Percentiles rank a stretch among this genome's conserved stretches.
phyloP scores from a whole-genome alignment of 1,140 invertebrate genomes.

The Glossosoma conforme region DNA sequence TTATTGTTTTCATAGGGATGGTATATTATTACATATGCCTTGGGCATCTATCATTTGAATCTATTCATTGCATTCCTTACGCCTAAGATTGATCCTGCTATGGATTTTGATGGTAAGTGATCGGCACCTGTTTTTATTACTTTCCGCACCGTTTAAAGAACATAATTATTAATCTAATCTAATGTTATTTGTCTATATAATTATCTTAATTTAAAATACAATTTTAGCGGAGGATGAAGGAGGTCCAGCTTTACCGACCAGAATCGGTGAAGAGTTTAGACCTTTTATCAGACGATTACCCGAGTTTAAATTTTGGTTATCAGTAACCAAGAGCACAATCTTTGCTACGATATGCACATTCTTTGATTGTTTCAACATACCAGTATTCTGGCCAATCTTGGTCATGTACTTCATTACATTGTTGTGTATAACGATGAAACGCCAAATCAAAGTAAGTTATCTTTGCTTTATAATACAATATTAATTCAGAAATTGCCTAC shows the following conservation, averaged over 20 bases:
- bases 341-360: constrained; percentile 91
- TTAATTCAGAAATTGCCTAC: too few species aligned
- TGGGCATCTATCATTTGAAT: constrained; percentile 99
- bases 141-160: too few species aligned
- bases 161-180: too few species aligned
- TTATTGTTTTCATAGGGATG: constrained; percentile 81
- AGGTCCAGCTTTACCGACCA: constrained; percentile 90
- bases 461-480: too few species aligned
- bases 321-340: constrained; percentile 91
- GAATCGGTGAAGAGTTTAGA: constrained; percentile 94
- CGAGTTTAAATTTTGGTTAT: constrained; percentile 99
- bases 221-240: constrained; percentile 66
- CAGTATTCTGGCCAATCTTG: constrained; percentile 99
- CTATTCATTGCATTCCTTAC: constrained; percentile 99
- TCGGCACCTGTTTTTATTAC: too few species aligned
- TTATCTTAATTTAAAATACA: too few species aligned
- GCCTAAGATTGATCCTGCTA: constrained; percentile 97
- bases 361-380: constrained; percentile 97
- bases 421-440: constrained; percentile 98
- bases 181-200: too few species aligned
- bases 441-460: constrained; percentile 90
- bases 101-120: constrained; percentile 85
- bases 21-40: constrained; percentile 98
- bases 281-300: constrained; percentile 97
- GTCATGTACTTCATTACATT: constrained; percentile 99